Evolutionary conservation across 2,113 vertebrate species (phyloP), one percentile per base, ranked within the genome.

Genomic region (Prionailurus bengalensis): DNA sequence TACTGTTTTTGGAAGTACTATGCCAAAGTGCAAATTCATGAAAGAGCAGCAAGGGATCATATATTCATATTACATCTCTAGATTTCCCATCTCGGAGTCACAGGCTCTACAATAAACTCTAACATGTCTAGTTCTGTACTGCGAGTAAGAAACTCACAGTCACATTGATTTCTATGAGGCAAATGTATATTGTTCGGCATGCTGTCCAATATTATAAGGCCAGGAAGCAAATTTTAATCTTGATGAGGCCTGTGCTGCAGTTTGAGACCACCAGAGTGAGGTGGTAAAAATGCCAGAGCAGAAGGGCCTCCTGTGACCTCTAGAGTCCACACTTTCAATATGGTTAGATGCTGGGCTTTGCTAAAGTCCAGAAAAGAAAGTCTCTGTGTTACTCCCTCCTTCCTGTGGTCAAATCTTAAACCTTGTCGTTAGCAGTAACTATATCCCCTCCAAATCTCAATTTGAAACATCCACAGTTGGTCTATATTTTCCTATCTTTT

Each of bases 1-100:
- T 91, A 91, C 19, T 48, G 19, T 74, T 83, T 86, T 93, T 96
- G 53, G 53, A 88, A 94, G 83, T 87, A 51, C 45, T 55, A 66
- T 61, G 53, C 31, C 45, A 78, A 96, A 83, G 5, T 88, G 15
- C 42, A 93, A 53, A 83, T n/a, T 95, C 19, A 55, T 31, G 39
- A 25, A 21, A 0, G 33, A 90, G 21, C 53, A 85, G 48, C 16
- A 93, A 48, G 16, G 70, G 23, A 73, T 61, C 42, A 65, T 55
- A 82, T 90, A 73, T 86, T 92, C 13, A 63, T 48, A 90, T 29
- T 66, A 89, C 14, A 89, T 63, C 53, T 95, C 58, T 85, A 81
- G 5, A 25, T 92, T 94, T 80, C 45, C 53, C 51, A 93, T 91
- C 19, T 95, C 48, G 90, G 36, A 81, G 81, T 76, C n/a, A 93